Base-by-base conservation (phyloP, 1,140 invertebrate genomes). In the Arctopsyche grandis region DNA sequence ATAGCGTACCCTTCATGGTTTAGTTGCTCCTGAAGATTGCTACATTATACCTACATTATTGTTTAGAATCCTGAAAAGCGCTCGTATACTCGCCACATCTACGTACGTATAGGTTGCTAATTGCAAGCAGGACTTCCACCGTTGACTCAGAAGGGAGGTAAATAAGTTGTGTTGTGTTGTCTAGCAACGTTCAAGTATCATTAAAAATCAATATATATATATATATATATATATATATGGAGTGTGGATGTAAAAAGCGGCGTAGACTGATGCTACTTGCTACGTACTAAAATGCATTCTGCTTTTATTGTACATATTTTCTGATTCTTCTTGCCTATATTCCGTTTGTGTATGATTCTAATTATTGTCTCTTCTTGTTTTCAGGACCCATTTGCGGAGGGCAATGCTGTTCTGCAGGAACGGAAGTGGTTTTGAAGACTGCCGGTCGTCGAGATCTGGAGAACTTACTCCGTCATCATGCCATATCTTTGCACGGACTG, bases 381-480 rank as follows among this genome's bases (percentile, higher is more conserved):
- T 29, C 74, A 86, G 87, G 85, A 85, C 85, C 84, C 52, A 87
- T 86, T 63, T 91, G 90, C 83, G 85, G 84, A 46, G 89, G 90
- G 9, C 82, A 85, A 69, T 91, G 90, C 82, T 91, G 91, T 83
- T 86, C 85, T 80, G 82, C 79, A 7, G 84, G 88, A 21, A 86
- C 86, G 26, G 90, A 91, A 82, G 83, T 86, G 29, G 83, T 84
- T 16, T 84, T 91, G 56, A 87, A 87, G 79, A 86, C 87, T 70
- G 86, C 89, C 79, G 90, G 90, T 5, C 87, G 88, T 80, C 84
- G 85, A 70, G 90, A 91, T 84, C 91, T 91, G 84, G 87, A 91
- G 81, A 86, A 84, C 63, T 84, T 91, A 77, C 88, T 92, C 73
- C 87, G 90, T 76, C 89, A 90, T 82, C 90, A 91, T 80, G 90